Conservation (phyloP, 1,140 invertebrate species). For the Neoseiulus cucumeris region DNA sequence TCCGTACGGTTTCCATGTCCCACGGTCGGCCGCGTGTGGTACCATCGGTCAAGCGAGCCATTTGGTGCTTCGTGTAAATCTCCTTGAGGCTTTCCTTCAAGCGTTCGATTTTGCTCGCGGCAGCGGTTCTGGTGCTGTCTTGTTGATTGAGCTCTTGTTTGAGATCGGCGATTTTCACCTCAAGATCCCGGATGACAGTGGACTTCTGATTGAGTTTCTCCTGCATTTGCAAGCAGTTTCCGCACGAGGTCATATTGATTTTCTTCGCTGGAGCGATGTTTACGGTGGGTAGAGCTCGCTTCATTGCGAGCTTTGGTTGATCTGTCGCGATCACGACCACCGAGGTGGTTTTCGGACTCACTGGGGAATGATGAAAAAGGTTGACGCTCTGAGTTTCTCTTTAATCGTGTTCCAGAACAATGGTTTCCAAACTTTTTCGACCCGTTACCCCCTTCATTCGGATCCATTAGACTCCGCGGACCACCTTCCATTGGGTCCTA, state of each 20-base stretch:
- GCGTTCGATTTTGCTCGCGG: neutral
- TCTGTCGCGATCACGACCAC: neutral
- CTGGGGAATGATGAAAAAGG: too few species aligned
- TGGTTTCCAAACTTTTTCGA: too few species aligned
- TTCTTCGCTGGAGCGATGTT: neutral
- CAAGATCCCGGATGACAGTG: neutral
- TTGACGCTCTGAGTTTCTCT: too few species aligned
- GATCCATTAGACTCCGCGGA: too few species aligned
- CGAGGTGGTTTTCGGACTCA: neutral
- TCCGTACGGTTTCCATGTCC: slow-evolving; percentile 5
- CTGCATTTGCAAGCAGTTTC: neutral
- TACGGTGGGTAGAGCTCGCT: neutral
- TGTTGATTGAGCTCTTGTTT: neutral
- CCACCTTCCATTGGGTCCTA: too few species aligned
- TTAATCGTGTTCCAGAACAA: too few species aligned
- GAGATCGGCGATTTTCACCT: neutral
- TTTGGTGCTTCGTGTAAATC: slow-evolving; percentile 1
- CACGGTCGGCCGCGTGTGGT: neutral
- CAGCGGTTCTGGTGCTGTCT: neutral
- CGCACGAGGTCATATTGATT: neutral
- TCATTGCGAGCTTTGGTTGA: neutral
- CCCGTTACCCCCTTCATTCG: too few species aligned
- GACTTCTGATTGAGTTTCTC: slow-evolving; percentile 3
- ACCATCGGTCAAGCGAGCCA: neutral
- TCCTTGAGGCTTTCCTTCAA: neutral